phyloP scores from a whole-genome alignment of 30 jellyfish, hydroid and myxozoan species.

The Clytia hemisphaerica region DNA sequence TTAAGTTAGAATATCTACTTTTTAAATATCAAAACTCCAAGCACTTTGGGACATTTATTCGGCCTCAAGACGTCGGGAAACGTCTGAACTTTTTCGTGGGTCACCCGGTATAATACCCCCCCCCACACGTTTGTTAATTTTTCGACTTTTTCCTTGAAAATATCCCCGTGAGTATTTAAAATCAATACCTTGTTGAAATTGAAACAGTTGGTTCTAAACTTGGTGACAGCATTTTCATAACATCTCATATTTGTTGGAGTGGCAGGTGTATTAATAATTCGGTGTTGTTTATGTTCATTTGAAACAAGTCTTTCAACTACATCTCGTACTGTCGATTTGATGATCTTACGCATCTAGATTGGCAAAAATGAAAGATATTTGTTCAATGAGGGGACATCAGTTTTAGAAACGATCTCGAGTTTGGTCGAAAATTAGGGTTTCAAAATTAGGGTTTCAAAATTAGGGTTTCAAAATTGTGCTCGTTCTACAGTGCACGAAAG shows the following conservation, averaged over 20 bases:
- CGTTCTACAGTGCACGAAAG: too few species aligned
- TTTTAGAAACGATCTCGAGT: neutral
- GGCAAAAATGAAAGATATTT: neutral
- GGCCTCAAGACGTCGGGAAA: too few species aligned
- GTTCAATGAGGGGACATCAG: neutral
- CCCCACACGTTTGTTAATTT: neutral
- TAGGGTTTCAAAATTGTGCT: too few species aligned
- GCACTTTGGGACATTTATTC: too few species aligned
- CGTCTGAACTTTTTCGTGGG: too few species aligned
- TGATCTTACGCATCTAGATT: slow-evolving; percentile 48
- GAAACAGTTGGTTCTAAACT: slow-evolving; percentile 58
- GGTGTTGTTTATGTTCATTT: slow-evolving; percentile 14
- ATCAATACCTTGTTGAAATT: slow-evolving; percentile 64
- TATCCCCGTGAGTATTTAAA: neutral
- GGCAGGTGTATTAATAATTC: slow-evolving; percentile 43
- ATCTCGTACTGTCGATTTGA: slow-evolving; percentile 44
- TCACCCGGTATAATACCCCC: too few species aligned
- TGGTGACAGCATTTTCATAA: slow-evolving; percentile 57
- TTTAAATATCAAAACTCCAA: too few species aligned
- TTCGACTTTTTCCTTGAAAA: neutral
- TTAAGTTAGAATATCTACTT: too few species aligned
- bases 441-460: neutral
- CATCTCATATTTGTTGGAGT: slow-evolving; percentile 38
- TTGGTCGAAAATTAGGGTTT: neutral
- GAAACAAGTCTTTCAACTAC: slow-evolving; percentile 55